phyloP scores from a whole-genome alignment of 2,888 invertebrate genomes.

The Drosophila paucipuncta region DNA sequence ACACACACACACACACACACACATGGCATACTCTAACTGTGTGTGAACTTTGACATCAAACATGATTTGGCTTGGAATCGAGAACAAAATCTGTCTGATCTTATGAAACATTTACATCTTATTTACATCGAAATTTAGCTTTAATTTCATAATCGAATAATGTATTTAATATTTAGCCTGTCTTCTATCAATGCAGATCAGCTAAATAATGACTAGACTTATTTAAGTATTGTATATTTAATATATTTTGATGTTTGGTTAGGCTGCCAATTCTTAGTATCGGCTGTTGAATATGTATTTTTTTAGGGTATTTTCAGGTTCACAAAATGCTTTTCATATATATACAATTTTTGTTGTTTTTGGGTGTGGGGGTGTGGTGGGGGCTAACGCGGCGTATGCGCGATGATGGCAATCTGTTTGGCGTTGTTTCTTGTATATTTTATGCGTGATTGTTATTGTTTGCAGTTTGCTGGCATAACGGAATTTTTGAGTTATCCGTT shows the following conservation, averaged over 20 bases:
- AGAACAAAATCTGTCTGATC: not conserved
- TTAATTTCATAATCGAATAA: not conserved
- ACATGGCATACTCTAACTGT: slow-evolving; percentile 27
- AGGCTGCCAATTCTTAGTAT: not conserved
- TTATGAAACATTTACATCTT: not conserved
- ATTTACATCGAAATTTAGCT: not conserved
- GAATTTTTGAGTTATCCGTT: slow-evolving; percentile 64
- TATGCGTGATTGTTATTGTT: slow-evolving; percentile 80
- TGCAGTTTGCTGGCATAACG: slow-evolving; percentile 69
- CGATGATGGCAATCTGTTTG: slow-evolving; percentile 65
- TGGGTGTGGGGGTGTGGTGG: not conserved
- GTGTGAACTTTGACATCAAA: not conserved
- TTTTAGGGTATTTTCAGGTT: slow-evolving; percentile 30
- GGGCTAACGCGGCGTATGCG: slow-evolving; percentile 64
- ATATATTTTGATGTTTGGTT: not conserved
- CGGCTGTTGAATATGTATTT: not conserved
- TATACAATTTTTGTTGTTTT: not conserved
- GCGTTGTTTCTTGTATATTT: slow-evolving; percentile 48
- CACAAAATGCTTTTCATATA: not conserved
- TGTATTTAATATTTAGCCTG: not conserved
- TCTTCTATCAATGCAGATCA: not conserved
- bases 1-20: slow-evolving; percentile 10
- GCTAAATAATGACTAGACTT: not conserved
- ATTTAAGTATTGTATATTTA: not conserved
- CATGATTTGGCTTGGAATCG: not conserved